Percentiles rank a stretch among this genome's conserved stretches.
These are phyloP conservation scores for Sylvilagus bachmani DNA, from an alignment of 2,113 vertebrate genomes.

Conservation along the genomic window DNA sequence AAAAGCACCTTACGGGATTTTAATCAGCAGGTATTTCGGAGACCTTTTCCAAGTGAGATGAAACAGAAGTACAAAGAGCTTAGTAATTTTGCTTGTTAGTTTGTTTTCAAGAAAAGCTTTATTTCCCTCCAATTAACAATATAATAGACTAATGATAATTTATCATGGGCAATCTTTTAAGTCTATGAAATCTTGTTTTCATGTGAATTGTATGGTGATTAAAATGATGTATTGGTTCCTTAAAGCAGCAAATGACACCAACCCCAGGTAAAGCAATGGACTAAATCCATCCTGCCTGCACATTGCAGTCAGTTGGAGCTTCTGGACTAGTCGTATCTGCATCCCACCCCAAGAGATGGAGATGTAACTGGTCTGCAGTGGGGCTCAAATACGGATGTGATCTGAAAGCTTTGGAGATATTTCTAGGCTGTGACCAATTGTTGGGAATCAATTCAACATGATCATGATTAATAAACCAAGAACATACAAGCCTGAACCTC, in stretches of 20 bases:
- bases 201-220: neutral
- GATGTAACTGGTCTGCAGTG: neutral
- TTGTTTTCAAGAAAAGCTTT: slow-evolving; percentile 48
- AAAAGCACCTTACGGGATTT: neutral
- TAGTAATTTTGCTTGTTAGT: neutral
- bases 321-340: neutral
- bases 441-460: neutral
- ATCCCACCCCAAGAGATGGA: neutral
- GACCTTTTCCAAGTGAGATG: neutral
- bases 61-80: slow-evolving; percentile 35
- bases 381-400: neutral
- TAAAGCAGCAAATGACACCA: slow-evolving; percentile 41
- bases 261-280: neutral
- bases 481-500: neutral
- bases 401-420: neutral
- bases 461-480: neutral
- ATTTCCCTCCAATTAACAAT: slow-evolving; percentile 1
- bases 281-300: neutral
- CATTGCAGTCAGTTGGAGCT: neutral
- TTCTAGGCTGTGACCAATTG: neutral
- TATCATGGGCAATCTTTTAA: slow-evolving; percentile 19
- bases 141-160: slow-evolving; percentile 53
- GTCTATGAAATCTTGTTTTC: slow-evolving; percentile 49
- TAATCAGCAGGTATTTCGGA: neutral
- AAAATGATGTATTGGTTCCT: slow-evolving; percentile 32